Conservation (phyloP, 2,113 vertebrate species). For the Mesoclemmys tuberculata region DNA sequence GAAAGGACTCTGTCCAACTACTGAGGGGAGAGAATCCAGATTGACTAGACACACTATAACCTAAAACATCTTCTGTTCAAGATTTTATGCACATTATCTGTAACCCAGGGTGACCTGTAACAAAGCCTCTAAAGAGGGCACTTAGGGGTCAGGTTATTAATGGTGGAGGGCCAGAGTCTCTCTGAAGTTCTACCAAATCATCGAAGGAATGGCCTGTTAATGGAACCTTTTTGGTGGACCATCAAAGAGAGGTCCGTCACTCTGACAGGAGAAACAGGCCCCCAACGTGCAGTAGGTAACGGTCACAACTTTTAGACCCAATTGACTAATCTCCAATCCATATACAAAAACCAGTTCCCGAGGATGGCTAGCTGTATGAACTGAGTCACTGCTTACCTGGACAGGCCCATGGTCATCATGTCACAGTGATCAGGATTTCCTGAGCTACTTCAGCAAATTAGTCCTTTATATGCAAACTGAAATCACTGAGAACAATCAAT, state of each 20-base stretch:
- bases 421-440: not conserved
- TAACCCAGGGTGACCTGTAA: not conserved
- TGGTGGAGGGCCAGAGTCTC: not conserved
- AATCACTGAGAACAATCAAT: not conserved
- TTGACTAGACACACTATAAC: not conserved
- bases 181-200: not conserved
- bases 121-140: not conserved
- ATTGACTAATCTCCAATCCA: not conserved
- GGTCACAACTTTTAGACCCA: not conserved
- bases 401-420: not conserved
- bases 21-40: not conserved
- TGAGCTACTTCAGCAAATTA: not conserved
- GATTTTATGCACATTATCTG: not conserved
- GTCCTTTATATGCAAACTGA: not conserved
- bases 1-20: not conserved
- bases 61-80: not conserved
- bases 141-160: not conserved
- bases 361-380: not conserved
- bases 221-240: not conserved
- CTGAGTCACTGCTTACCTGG: rapidly evolving
- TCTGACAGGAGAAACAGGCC: too few relatives aligned
- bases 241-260: not conserved
- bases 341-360: not conserved
- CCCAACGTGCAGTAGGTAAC: not conserved
- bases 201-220: not conserved